Percentiles rank a stretch among this genome's conserved stretches.
phyloP scores from a whole-genome alignment of 2,888 invertebrate species.

The Minunthozetes semirufus region DNA sequence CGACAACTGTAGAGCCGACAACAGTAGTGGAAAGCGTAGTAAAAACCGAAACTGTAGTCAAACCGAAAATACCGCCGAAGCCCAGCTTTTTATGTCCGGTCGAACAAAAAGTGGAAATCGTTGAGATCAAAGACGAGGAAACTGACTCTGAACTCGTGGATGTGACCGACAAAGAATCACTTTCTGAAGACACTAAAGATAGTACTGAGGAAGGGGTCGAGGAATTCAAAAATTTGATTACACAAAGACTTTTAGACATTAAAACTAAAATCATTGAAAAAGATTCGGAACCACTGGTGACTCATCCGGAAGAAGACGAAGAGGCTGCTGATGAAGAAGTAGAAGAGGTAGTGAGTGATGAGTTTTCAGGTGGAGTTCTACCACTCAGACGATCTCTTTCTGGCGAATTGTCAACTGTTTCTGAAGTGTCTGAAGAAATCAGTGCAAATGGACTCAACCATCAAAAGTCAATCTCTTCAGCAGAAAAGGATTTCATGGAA shows the following conservation, averaged over 20 bases:
- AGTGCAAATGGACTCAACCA: constrained; percentile 33
- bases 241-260: not conserved
- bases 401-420: constrained; percentile 42
- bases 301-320: not conserved
- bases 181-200: not conserved
- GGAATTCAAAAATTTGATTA: constrained; percentile 5
- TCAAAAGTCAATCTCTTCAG: not conserved
- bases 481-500: not conserved
- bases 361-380: not conserved
- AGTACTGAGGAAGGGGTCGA: not conserved
- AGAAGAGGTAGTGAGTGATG: not conserved
- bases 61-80: constrained; percentile 28
- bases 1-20: constrained; percentile 35
- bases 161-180: not conserved
- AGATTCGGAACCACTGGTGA: not conserved
- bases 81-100: not conserved
- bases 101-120: not conserved
- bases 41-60: no score
- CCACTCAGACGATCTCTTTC: constrained; percentile 27
- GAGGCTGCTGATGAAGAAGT: not conserved
- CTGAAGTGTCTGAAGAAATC: constrained; percentile 44
- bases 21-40: constrained; percentile 18
- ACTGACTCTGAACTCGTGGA: not conserved
- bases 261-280: not conserved
- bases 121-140: not conserved